phyloP scores from a whole-genome alignment of 2,797 vertebrate genomes.

The Peromyscus aztecus region DNA sequence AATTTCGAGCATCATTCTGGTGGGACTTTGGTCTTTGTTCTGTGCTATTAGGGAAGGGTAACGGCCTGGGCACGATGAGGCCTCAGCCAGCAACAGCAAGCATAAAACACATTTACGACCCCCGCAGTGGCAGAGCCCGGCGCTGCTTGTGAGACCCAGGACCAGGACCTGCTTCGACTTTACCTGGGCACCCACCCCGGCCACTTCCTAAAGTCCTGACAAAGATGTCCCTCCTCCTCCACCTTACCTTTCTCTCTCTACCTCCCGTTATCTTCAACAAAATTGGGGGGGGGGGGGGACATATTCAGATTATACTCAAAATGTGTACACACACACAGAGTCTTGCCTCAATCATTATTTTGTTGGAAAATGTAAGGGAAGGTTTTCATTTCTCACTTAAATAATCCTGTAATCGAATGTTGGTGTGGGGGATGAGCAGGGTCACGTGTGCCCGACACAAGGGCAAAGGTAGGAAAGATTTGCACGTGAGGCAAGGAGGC shows the following conservation, averaged over 20 bases:
- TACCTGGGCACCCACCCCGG: rapidly evolving
- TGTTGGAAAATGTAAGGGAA: neutral
- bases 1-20: neutral
- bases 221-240: rapidly evolving
- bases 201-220: neutral
- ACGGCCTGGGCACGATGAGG: slow-evolving; percentile 62
- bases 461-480: neutral
- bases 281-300: neutral
- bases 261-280: neutral
- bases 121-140: slow-evolving; percentile 5
- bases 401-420: neutral
- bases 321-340: neutral
- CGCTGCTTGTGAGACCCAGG: slow-evolving; percentile 1
- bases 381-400: neutral
- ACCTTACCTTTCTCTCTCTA: neutral
- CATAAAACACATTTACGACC: slow-evolving; percentile 76
- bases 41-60: slow-evolving; percentile 65
- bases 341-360: neutral
- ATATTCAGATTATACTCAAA: neutral
- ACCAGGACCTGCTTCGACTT: neutral
- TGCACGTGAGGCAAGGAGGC: neutral
- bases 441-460: rapidly evolving
- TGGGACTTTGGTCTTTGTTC: slow-evolving; percentile 68
- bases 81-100: slow-evolving; percentile 48
- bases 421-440: rapidly evolving